Base-by-base conservation (phyloP, 2,888 invertebrate species). In the Sesia apiformis region DNA sequence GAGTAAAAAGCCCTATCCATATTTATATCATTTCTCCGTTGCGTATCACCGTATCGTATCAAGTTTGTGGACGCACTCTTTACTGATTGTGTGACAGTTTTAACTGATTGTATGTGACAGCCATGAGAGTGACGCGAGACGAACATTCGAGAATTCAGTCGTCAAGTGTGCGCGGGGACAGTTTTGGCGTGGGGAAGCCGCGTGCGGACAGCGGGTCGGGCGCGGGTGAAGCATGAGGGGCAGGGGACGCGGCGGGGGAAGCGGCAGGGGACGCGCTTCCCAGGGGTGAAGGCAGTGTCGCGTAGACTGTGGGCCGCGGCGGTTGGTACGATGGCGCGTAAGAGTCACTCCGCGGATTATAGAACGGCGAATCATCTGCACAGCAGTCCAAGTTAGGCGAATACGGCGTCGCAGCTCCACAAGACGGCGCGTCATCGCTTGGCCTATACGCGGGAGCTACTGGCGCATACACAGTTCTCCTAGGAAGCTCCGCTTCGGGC, bases 401-500 rank as follows among this genome's bases (percentile, higher is more conserved):
- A 70, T 84, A 90, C 2, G 90, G 90, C 52, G 90, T 90, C 51
- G 87, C 90, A 39, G 90, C 90, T 40, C 90, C 90, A 69, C 89
- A 88, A 0, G 88, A 91, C 0, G 89, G 90, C 61, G 90, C 85
- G 69, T 87, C 85, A 63, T 91, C 91, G 63, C 85, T 85, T 43
- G 90, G 90, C 49, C 88, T 79, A 73, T 84, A 84, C 39, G 86
- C 79, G 61, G 90, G 82, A 62, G 76, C 82, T 5, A 74, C 81
- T 5, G 50, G 7, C 56, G 90, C 88, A 76, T 90, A 90, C 67
- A 90, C 89, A 0, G 88, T 68, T 67, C 90, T 86, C 57, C 91
- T 81, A 60, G 91, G 90, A 42, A 90, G 91, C 69, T 90, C 90
- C 50, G 91, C 88, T 70, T 92, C 91, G 5, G 91, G 89, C 65